Percentiles rank a stretch among this genome's conserved stretches.
These are phyloP conservation scores for Ormyrus nitidulus DNA, from an alignment of 2,888 invertebrate species.

Conservation along the genomic window DNA sequence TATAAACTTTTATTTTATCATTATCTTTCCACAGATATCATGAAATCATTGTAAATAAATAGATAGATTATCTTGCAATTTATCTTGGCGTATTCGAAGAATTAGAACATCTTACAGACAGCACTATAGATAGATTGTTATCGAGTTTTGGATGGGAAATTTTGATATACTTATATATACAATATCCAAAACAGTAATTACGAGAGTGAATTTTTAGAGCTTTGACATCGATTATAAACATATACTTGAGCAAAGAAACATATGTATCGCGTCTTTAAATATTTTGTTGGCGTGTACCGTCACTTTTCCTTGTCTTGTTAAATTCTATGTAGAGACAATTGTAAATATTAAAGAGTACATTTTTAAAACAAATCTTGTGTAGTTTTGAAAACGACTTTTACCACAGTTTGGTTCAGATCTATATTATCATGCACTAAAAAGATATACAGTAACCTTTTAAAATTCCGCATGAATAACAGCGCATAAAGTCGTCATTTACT, in stretches of 20 bases:
- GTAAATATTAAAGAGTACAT: slow-evolving; percentile 30
- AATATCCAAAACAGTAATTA: slow-evolving; percentile 22
- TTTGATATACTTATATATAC: slow-evolving; percentile 16
- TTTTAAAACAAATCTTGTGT: slow-evolving; percentile 38
- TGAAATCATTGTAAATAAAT: slow-evolving; percentile 46
- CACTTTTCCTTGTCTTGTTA: slow-evolving; percentile 46
- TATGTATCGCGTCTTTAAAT: slow-evolving; percentile 22
- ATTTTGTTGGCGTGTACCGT: slow-evolving; percentile 39
- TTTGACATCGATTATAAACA: slow-evolving; percentile 29
- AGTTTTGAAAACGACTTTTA: background rate
- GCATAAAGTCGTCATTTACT: slow-evolving; percentile 33
- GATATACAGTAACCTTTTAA: slow-evolving; percentile 2
- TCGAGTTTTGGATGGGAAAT: slow-evolving; percentile 30
- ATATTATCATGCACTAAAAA: slow-evolving; percentile 2
- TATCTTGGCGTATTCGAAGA: background rate
- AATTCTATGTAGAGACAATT: slow-evolving; percentile 39
- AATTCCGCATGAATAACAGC: slow-evolving; percentile 1
- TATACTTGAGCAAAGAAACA: slow-evolving; percentile 8
- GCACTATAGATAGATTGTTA: slow-evolving; percentile 27
- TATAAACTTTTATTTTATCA: slow-evolving; percentile 52
- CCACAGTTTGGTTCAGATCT: slow-evolving; percentile 13
- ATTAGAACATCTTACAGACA: slow-evolving; percentile 24
- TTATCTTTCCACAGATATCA: slow-evolving; percentile 35
- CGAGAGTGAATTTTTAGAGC: slow-evolving; percentile 44
- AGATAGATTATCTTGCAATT: slow-evolving; percentile 42